Conservation (phyloP, 2,888 invertebrate species). For the Sturmia bella region DNA sequence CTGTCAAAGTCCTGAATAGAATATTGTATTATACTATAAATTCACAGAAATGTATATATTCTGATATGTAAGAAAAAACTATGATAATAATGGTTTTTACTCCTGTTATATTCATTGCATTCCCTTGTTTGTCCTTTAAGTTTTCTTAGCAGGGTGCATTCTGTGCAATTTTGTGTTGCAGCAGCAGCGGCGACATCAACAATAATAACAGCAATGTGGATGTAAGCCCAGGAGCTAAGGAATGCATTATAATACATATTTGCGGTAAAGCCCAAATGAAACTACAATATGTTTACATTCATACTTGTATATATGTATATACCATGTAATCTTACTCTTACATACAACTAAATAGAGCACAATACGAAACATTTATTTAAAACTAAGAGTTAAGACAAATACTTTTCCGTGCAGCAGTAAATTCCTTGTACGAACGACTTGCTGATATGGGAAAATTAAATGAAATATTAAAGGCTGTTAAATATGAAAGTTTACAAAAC, state of each 20-base stretch:
- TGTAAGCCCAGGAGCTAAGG: constrained; percentile 60
- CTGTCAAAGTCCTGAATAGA: constrained; percentile 6
- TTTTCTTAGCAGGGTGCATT: constrained; percentile 12
- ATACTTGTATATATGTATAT: too few relatives aligned
- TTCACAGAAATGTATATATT: not conserved
- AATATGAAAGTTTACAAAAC: constrained; percentile 38
- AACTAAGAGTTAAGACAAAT: constrained; percentile 10
- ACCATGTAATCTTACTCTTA: constrained; percentile 4
- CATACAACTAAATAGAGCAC: constrained; percentile 37
- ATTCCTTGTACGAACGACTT: constrained; percentile 18
- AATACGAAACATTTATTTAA: constrained; percentile 48
- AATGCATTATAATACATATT: constrained; percentile 62
- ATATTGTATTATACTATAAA: constrained; percentile 13
- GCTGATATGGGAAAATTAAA: constrained; percentile 25
- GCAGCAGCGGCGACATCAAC: not conserved
- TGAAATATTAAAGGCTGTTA: constrained; percentile 47
- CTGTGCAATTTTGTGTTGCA: constrained; percentile 7
- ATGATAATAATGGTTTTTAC: constrained; percentile 49
- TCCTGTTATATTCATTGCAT: constrained; percentile 39
- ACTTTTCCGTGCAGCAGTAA: constrained; percentile 6
- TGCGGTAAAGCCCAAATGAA: constrained; percentile 36
- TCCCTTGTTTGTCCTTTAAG: constrained; percentile 32
- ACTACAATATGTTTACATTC: not conserved
- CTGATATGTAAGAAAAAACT: constrained; percentile 19
- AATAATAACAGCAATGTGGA: constrained; percentile 30